Conservation (phyloP, 2,888 invertebrate species). For the Caenorhabditis sp. region DNA sequence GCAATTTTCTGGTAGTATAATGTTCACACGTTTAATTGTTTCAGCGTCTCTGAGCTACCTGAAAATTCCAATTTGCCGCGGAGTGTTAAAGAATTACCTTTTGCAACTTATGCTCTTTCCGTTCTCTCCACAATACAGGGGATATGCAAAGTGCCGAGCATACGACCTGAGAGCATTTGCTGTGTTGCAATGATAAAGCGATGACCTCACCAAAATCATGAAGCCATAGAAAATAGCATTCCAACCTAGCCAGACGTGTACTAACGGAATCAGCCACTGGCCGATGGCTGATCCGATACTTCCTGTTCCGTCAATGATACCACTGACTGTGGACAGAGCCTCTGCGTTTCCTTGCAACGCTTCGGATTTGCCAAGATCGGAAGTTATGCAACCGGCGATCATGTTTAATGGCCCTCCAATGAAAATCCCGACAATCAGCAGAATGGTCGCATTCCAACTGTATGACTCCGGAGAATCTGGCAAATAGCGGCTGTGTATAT, state of each 20-base stretch:
- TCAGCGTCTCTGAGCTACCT: slow-evolving; percentile 19
- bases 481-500: slow-evolving; percentile 2
- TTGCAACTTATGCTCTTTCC: slow-evolving; percentile 27
- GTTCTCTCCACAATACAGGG: slow-evolving; percentile 37
- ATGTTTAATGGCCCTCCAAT: slow-evolving; percentile 81
- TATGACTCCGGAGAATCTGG: slow-evolving; percentile 79
- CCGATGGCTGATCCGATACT: slow-evolving; percentile 81
- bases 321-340: slow-evolving; percentile 81
- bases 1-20: neutral
- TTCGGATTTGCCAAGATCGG: slow-evolving; percentile 80
- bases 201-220: slow-evolving; percentile 69
- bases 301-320: slow-evolving; percentile 79
- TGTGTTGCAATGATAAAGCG: too few species aligned
- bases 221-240: slow-evolving; percentile 65
- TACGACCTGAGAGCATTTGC: slow-evolving; percentile 19
- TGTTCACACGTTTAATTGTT: neutral
- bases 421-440: slow-evolving; percentile 80
- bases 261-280: slow-evolving; percentile 79
- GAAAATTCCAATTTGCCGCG: neutral
- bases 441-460: slow-evolving; percentile 79
- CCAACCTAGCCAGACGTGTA: slow-evolving; percentile 62
- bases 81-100: too few species aligned
- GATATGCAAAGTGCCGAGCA: slow-evolving; percentile 38
- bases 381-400: slow-evolving; percentile 80
- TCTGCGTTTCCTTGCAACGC: slow-evolving; percentile 78